Base-by-base conservation (phyloP, 2,888 invertebrate genomes). In the Pycnomerus fuliginosus region DNA sequence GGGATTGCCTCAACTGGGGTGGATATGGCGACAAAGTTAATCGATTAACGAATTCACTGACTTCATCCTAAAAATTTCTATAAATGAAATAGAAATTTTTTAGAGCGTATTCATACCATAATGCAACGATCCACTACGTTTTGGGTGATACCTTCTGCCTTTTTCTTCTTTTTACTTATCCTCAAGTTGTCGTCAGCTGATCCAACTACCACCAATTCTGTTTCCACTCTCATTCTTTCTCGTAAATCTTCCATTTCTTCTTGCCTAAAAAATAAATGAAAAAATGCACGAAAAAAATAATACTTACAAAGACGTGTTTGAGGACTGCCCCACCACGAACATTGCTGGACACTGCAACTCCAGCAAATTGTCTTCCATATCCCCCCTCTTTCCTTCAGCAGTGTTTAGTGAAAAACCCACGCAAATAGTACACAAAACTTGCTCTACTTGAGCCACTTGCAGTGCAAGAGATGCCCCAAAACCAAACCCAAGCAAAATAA, bases 241-340 rank as follows among this genome's bases (percentile, higher is more conserved):
- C 90, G 74, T 23, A 90, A 67, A 38, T 85, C 83, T 68, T 90
- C 90, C 59, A 91, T 75, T 67, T 87, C 87, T 62, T 89, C 87
- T 33, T 83, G 76, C 23, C 83, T 83, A 44, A 65, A 50, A 48
- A 34, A 43, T 10, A 27, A 37, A 16, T 30, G 5, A 5, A 14
- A 3, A 5, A 15, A 11, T 3, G 12, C 3, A 16, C 5, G 10
- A 31, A 8, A 44, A 34, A 31, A 16, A 13, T 7, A 13, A 15
- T 20, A 65, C 71, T 67, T 70, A 80, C 80, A 74, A 73, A 10
- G 77, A 72, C 44, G 80, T 76, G 8, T 77, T 76, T 0, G 88
- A 79, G 64, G 85, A 80, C 64, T 90, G 86, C 2, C 91, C 90
- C 48, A 88, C 79, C 0, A 90, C 79, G 72, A 91, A 91, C 56